phyloP scores from a whole-genome alignment of 2,113 vertebrate genomes.

The Machaerirhynchus nigripectus region DNA sequence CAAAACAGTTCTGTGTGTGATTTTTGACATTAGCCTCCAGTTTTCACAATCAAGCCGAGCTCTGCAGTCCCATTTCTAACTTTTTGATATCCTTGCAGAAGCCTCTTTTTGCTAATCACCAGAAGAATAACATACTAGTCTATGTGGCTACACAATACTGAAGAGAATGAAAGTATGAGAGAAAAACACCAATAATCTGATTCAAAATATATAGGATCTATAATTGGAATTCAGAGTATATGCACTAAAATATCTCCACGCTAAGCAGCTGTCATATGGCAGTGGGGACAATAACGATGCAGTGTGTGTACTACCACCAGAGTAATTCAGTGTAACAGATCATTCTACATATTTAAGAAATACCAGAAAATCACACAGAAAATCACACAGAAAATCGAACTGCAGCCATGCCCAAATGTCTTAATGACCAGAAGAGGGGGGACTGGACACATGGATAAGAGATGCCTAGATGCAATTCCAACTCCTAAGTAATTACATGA shows the following conservation, averaged over 20 bases:
- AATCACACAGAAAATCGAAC: neutral
- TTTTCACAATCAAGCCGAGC: neutral
- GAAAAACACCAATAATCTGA: neutral
- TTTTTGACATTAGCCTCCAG: neutral
- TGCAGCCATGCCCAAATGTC: neutral
- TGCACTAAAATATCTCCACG: neutral
- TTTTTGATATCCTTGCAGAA: neutral
- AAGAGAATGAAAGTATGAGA: neutral
- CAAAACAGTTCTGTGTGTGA: neutral
- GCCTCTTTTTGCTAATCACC: neutral
- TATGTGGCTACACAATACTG: neutral
- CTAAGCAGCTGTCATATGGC: neutral
- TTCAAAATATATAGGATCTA: neutral
- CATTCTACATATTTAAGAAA: neutral
- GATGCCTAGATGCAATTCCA: neutral
- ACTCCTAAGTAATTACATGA: neutral
- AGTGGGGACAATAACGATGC: rapidly evolving
- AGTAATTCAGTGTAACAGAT: neutral
- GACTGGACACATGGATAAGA: neutral
- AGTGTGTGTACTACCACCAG: neutral
- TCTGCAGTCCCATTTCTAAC: neutral
- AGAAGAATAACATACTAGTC: neutral
- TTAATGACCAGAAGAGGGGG: neutral
- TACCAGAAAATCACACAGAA: neutral
- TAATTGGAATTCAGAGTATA: neutral